Evolutionary conservation across 2,113 vertebrate genomes (phyloP), one percentile per base, ranked within the genome.

Genomic region (Gila orcuttii): DNA sequence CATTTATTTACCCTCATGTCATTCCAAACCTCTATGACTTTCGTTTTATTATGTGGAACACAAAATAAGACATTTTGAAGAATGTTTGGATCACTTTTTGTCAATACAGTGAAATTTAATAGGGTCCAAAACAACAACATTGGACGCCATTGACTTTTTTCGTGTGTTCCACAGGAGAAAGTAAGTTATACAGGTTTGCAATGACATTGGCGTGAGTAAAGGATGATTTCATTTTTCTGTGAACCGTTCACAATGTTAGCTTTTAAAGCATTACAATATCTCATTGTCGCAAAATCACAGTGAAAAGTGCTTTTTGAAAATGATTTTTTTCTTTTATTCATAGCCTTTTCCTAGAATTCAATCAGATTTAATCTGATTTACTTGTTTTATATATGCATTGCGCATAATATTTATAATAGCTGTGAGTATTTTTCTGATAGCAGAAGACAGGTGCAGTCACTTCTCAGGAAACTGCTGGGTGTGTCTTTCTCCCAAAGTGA

Each of bases 401-500:
- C 28, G 57, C 50, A 33, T 55, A 78, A 33, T n/a, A 59, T 62
- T 62, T 62, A 36, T 79, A 75, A 45, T 33, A 42, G 50, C 11
- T 2, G 64, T 76, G 28, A 52, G 55, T 23, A 28, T n/a, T 64
- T 42, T 75, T 50, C 45, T 69, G 82, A 87, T 28, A 64, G n/a
- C 42, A 69, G 45, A 85, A 81, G 77, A 59, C 78, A 87, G 86
- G 78, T 85, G 77, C 76, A 75, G 62, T 82, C 59, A 55, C 77
- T 76, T 84, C 69, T 77, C 57, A 50, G 57, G 77, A 64, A 82
- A 85, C 84, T 76, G 71, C 36, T 68, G 77, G 79, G 69, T 81
- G 77, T 75, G 80, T 85, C 66, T 76, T 39, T 50, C 33, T 36
- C 68, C 79, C 85, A 76, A 82, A 86, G 86, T 87, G 82, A 84